phyloP scores from a whole-genome alignment of 2,888 invertebrate genomes.

The Parnassius orleans region DNA sequence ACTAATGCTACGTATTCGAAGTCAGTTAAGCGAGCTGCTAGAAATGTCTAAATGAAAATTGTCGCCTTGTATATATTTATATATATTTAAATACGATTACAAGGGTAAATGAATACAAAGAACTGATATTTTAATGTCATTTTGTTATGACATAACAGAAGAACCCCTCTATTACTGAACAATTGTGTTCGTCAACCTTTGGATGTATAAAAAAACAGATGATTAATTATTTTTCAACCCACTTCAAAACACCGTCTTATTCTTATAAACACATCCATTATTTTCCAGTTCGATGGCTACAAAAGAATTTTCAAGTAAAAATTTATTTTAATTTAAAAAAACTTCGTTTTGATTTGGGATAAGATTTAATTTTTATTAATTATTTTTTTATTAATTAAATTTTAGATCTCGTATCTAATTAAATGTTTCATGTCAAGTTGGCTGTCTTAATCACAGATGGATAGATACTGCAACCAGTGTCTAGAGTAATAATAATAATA shows the following conservation, averaged over 20 bases:
- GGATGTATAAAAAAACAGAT: conserved; percentile 64
- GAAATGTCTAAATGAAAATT: conserved; percentile 4
- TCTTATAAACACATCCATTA: conserved; percentile 79
- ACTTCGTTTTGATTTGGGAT: too few species aligned
- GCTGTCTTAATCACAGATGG: too few species aligned
- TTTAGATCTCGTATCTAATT: too few species aligned
- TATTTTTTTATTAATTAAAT: too few species aligned
- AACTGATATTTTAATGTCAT: conserved; percentile 28
- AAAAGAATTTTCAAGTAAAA: conserved; percentile 70
- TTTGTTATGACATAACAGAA: conserved; percentile 60
- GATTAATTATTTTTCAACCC: conserved; percentile 79
- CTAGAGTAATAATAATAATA: too few species aligned
- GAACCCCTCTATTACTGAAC: conserved; percentile 67
- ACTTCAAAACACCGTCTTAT: conserved; percentile 78
- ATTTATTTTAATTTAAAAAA: conserved; percentile 33
- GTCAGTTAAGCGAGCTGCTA: conserved; percentile 22
- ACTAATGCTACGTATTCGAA: conserved; percentile 43
- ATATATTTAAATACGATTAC: conserved; percentile 1
- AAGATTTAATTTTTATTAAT: too few species aligned
- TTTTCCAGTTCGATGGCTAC: conserved; percentile 76
- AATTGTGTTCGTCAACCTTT: conserved; percentile 76
- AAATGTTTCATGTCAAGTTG: too few species aligned
- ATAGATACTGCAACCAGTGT: too few species aligned
- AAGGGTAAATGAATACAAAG: neutral
- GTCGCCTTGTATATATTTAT: neutral